Evolutionary conservation across 2,888 invertebrate species (phyloP), one percentile per base, ranked within the genome.

Genomic region (Exephanes ischioxanthus): DNA sequence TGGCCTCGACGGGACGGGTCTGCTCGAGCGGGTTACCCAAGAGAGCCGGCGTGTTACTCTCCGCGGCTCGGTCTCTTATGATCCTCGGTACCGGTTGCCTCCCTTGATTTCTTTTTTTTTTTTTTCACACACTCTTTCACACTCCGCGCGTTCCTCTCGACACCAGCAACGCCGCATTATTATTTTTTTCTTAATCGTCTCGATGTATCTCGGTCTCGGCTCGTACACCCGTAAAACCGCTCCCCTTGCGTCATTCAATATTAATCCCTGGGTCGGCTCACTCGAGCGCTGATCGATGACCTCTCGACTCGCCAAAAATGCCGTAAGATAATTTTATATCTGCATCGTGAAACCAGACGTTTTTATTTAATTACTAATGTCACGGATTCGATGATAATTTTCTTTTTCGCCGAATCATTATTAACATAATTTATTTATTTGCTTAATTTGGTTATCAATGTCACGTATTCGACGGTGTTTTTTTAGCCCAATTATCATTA

Each of bases 81-180:
- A 85, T 67, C 70, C 75, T 81, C 71, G n/a, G 72, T 84, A 67
- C 77, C 71, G 79, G 83, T 77, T 82, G 77, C 75, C 66, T 68
- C 66, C 55, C 70, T 70, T 51, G 16, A 7, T 85, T 71, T 61
- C n/a, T n/a, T n/a, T n/a, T n/a, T n/a, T 85, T 71, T 68, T 37
- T 55, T 71, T 61, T 26, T 48, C 33, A 45, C 55, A 19, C 80
- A 68, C 66, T 84, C 81, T 87, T 77, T 86, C 83, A 73, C 83
- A 79, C 83, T 19, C 37, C 30, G 61, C 14, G 19, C 53, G 48
- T 58, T 58, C 22, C 45, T 68, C 41, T 37, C 33, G 68, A 37
- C 72, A 48, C 5, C 37, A 30, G 30, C 61, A 22, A 16, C 33
- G 22, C 45, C 19, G 26, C 53, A 11, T 41, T 41, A 41, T 41